Conservation (phyloP, 2,888 invertebrate species). For the Tetragonisca angustula region DNA sequence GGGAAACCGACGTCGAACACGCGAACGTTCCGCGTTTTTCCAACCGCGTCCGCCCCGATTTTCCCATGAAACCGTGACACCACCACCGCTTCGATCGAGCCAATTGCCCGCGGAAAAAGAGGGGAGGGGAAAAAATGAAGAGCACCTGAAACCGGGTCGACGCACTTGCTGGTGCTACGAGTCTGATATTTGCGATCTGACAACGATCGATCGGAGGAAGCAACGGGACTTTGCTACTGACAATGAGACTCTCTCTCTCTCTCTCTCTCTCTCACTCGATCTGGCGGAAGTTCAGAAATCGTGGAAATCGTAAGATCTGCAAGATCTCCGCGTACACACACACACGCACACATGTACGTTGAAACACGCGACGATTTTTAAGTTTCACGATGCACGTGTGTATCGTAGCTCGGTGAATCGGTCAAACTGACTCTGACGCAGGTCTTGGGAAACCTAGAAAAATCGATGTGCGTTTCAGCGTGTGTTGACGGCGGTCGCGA, state of each 20-base stretch:
- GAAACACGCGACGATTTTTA: too few relatives aligned
- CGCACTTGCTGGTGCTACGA: not conserved
- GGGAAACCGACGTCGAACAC: conserved; percentile 40
- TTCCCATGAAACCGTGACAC: too few relatives aligned
- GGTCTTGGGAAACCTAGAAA: too few relatives aligned
- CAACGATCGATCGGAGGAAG: not conserved
- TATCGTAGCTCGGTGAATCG: too few relatives aligned
- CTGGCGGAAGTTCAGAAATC: not conserved
- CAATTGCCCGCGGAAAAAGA: conserved; percentile 18
- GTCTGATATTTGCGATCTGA: not conserved
- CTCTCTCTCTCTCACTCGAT: too few relatives aligned
- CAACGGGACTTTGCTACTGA: conserved; percentile 15
- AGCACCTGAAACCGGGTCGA: conserved; percentile 23
- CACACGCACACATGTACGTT: too few relatives aligned
- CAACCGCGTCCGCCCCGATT: conserved; percentile 13
- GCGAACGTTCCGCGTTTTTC: conserved; percentile 35
- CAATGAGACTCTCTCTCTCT: too few relatives aligned
- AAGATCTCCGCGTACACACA: too few relatives aligned
- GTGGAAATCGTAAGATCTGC: not conserved
- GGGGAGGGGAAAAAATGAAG: conserved; percentile 10
- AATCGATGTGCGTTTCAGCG: too few relatives aligned
- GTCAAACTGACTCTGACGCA: too few relatives aligned
- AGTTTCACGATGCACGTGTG: too few relatives aligned
- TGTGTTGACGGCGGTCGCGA: too few relatives aligned
- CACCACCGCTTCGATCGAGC: not conserved